phyloP scores from a whole-genome alignment of 1,140 invertebrate species.

The Oreohelix idahoensis region DNA sequence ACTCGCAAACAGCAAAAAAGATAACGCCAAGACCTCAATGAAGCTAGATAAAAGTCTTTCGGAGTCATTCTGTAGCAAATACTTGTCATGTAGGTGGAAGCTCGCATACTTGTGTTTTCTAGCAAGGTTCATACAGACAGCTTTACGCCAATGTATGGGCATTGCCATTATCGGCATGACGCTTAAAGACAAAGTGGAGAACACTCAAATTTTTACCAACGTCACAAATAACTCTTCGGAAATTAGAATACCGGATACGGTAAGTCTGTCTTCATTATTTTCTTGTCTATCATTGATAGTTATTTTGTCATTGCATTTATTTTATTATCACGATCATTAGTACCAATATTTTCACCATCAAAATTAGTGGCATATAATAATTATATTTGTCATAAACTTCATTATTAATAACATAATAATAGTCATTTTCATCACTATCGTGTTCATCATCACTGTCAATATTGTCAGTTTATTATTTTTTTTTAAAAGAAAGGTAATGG shows the following conservation, averaged over 20 bases:
- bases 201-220: not conserved
- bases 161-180: conserved; percentile 50
- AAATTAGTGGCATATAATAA: too few relatives aligned
- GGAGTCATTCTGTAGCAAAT: conserved; percentile 38
- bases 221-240: not conserved
- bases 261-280: not conserved
- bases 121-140: conserved; percentile 39
- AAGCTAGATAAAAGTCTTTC: not conserved
- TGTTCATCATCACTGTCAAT: too few relatives aligned
- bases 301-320: too few relatives aligned
- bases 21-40: not conserved
- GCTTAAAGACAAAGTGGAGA: not conserved
- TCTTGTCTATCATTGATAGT: not conserved
- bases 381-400: too few relatives aligned
- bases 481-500: too few relatives aligned
- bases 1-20: not conserved
- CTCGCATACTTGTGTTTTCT: conserved; percentile 46
- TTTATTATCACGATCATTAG: too few relatives aligned
- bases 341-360: too few relatives aligned
- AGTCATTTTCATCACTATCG: too few relatives aligned
- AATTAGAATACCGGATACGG: not conserved
- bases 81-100: conserved; percentile 45
- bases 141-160: conserved; percentile 47
- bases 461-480: too few relatives aligned
- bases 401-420: too few relatives aligned